Conservation (phyloP, 92 coral and sea anemone species). For the Epizoanthus fatuus region DNA sequence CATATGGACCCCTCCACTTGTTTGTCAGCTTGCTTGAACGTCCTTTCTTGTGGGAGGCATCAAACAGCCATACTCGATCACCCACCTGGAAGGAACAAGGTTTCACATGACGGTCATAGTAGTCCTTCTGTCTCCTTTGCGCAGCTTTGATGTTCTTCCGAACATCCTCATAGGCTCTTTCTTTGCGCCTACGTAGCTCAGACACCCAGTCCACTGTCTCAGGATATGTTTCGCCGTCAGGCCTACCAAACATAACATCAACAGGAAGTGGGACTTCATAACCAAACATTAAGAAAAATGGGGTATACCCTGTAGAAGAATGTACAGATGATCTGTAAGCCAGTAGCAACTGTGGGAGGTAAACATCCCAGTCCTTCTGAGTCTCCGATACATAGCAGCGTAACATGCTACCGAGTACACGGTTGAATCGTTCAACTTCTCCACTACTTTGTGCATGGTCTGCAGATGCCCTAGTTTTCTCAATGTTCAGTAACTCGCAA, state of each 20-base stretch:
- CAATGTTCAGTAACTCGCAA: conserved; percentile 1
- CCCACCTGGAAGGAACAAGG: background rate
- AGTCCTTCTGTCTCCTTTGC: background rate
- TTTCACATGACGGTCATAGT: background rate
- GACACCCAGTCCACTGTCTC: conserved; percentile 14
- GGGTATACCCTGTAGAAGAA: background rate
- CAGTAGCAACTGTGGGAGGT: conserved; percentile 28
- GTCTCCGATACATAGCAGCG: conserved; percentile 37
- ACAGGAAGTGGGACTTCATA: conserved; percentile 18
- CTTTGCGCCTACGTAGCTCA: background rate
- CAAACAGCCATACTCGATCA: background rate
- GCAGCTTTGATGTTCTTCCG: background rate
- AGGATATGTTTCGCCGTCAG: background rate
- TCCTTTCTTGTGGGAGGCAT: background rate
- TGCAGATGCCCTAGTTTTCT: conserved; percentile 13
- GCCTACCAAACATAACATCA: conserved; percentile 31
- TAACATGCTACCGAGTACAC: conserved; percentile 27
- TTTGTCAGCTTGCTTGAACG: background rate
- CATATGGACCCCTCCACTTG: background rate
- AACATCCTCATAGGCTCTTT: background rate
- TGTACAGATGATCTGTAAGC: conserved; percentile 25
- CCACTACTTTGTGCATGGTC: conserved; percentile 21
- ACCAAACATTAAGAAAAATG: conserved; percentile 10
- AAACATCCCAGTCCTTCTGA: conserved; percentile 20
- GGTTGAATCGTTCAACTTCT: conserved; percentile 28